phyloP scores from a whole-genome alignment of 2,888 invertebrate species.

The Synergus umbraculus region DNA sequence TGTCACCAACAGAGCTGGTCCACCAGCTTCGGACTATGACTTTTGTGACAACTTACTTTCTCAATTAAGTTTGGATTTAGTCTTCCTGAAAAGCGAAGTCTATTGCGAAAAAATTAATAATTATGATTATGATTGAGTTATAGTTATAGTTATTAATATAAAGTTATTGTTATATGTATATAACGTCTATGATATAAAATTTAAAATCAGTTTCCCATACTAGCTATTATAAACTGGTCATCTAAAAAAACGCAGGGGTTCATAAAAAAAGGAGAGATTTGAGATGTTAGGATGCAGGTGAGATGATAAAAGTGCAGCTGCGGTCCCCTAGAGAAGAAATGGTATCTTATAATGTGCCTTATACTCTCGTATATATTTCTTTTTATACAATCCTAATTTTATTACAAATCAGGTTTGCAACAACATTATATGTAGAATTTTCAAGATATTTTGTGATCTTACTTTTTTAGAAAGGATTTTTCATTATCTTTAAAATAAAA shows the following conservation, averaged over 20 bases:
- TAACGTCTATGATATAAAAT: no score
- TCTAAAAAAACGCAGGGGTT: background rate
- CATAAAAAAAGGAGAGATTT: background rate
- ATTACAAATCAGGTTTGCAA: background rate
- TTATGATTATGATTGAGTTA: background rate
- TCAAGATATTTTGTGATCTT: no score
- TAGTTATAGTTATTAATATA: no score
- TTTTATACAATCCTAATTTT: background rate
- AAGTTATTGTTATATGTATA: no score
- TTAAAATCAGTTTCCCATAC: no score
- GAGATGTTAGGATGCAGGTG: background rate
- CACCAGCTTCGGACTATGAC: background rate
- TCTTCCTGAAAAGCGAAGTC: background rate
- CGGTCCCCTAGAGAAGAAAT: background rate
- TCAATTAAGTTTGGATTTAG: background rate
- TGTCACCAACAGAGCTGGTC: constrained; percentile 10
- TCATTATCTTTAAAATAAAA: no score
- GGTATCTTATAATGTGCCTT: no score
- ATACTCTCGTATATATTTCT: no score
- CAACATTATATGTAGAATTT: no score
- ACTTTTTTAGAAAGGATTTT: no score
- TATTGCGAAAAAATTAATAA: background rate
- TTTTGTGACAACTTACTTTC: background rate
- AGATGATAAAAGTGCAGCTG: background rate
- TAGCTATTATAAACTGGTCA: no score